Base-by-base conservation (phyloP, 2,888 invertebrate genomes). In the Seladonia tumulorum region DNA sequence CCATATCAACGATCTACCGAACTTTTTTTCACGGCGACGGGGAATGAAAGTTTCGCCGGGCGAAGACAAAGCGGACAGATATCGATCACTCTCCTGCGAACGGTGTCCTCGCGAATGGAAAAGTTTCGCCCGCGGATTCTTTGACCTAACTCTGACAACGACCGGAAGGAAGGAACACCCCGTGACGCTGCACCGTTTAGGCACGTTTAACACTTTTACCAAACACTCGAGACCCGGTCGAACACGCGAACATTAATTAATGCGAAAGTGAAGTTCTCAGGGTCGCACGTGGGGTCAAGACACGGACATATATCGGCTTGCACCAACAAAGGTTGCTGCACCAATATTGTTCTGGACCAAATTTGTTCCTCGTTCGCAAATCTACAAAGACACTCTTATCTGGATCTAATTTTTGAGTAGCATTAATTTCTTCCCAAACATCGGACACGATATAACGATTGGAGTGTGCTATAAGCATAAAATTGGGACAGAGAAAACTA, bases 11-110 rank as follows among this genome's bases (percentile, higher is more conserved):
- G 42, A 63, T 42, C 77, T 60, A 22, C 47, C 68, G 49, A 85
- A 88, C 85, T 87, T 89, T 88, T 89, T 89, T 79, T 88, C 88
- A 68, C 84, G 47, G 47, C 82, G 80, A 82, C 81, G 81, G 82
- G 53, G 73, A 73, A 78, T 74, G 82, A 85, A 89, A 88, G 86
- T 89, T 89, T 83, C 72, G 68, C 78, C 70, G 79, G 60, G 63
- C 71, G 78, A 83, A 87, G 80, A 88, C 76, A 81, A 77, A 79
- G 70, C 75, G 63, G 49, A 39, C 68, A 63, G 79, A 87, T n/a
- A n/a, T 88, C 88, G 88, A 88, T 88, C 87, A 88, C 70, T 35
- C 29, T 47, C 47, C 75, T 72, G 42, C 49, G 53, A 80, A 63
- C 75, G 49, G 39, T 42, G 68, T 70, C 68, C 68, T 22, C 39